Conservation (phyloP, 2,888 invertebrate genomes). For the Oligia strigilis region DNA sequence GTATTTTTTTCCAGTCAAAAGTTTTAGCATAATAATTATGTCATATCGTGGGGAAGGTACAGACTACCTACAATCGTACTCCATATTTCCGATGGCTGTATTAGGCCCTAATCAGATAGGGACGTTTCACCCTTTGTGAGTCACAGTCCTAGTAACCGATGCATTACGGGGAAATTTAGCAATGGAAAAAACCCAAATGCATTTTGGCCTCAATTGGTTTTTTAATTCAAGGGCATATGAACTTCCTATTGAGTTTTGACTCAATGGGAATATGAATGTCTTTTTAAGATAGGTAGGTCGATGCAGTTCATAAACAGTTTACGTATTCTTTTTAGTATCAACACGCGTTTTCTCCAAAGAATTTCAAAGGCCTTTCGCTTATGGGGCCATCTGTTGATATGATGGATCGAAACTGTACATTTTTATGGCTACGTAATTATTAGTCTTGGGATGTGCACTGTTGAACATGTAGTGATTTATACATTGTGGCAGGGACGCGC, state of each 20-base stretch:
- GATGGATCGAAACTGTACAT: conserved; percentile 15
- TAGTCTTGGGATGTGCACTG: conserved; percentile 18
- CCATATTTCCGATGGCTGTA: not conserved
- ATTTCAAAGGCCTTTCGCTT: conserved; percentile 32
- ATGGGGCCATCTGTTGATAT: conserved; percentile 33
- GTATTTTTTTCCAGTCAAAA: not conserved
- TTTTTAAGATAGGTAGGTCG: not conserved
- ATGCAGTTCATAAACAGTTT: conserved; percentile 30
- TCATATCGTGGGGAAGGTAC: not conserved
- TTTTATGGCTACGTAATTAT: conserved; percentile 40
- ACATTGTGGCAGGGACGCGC: no score
- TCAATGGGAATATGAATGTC: not conserved
- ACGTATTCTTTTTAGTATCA: conserved; percentile 42
- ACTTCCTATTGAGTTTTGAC: not conserved
- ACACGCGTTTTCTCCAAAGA: conserved; percentile 44
- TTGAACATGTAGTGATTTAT: conserved; percentile 8
- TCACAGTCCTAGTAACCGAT: conserved; percentile 11
- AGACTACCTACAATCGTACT: not conserved
- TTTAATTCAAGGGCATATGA: not conserved
- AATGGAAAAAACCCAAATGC: conserved; percentile 24
- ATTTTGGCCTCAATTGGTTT: not conserved
- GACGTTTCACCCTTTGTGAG: conserved; percentile 36
- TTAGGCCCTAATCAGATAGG: conserved; percentile 10
- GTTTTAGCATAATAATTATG: not conserved
- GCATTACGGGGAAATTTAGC: not conserved